These are phyloP conservation scores for Loripinus fragilis DNA, from an alignment of 2,888 invertebrate species.

Conservation along the genomic window DNA sequence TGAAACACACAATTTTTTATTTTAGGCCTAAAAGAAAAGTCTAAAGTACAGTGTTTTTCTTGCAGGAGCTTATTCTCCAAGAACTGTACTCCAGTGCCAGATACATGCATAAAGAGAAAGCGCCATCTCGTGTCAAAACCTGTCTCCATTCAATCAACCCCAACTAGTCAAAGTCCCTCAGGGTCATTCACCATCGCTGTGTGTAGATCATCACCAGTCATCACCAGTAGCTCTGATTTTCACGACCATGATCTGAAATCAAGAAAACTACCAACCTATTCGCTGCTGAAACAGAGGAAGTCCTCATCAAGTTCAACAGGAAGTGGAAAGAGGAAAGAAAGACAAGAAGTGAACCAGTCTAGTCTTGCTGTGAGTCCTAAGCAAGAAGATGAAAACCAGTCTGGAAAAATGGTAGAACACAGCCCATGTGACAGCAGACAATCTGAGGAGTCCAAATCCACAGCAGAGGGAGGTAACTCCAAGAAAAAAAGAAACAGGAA, in stretches of 20 bases:
- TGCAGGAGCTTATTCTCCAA: slow-evolving; percentile 59
- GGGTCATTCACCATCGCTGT: slow-evolving; percentile 34
- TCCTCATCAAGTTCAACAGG: slow-evolving; percentile 32
- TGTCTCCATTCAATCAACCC: slow-evolving; percentile 13
- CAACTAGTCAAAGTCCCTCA: slow-evolving; percentile 4
- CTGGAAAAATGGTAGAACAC: background rate
- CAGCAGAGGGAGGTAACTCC: background rate
- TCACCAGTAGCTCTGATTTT: slow-evolving; percentile 29
- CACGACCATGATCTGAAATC: background rate
- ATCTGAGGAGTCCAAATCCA: background rate
- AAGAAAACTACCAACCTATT: background rate
- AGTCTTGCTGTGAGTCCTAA: background rate
- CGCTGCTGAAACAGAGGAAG: slow-evolving; percentile 23
- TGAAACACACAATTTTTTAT: too few species aligned
- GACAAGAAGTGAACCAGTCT: background rate
- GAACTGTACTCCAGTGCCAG: slow-evolving; percentile 60
- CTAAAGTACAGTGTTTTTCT: background rate
- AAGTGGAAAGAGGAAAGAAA: background rate
- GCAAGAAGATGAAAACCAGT: background rate
- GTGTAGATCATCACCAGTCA: slow-evolving; percentile 35
- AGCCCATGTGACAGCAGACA: background rate
- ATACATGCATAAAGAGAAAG: slow-evolving; percentile 64
- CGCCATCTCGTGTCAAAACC: slow-evolving; percentile 62
- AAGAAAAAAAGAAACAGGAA: slow-evolving; percentile 14
- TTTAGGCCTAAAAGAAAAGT: too few species aligned